Evolutionary conservation across 2,113 vertebrate genomes (phyloP).

Genomic region (Scytalopus superciliaris): DNA sequence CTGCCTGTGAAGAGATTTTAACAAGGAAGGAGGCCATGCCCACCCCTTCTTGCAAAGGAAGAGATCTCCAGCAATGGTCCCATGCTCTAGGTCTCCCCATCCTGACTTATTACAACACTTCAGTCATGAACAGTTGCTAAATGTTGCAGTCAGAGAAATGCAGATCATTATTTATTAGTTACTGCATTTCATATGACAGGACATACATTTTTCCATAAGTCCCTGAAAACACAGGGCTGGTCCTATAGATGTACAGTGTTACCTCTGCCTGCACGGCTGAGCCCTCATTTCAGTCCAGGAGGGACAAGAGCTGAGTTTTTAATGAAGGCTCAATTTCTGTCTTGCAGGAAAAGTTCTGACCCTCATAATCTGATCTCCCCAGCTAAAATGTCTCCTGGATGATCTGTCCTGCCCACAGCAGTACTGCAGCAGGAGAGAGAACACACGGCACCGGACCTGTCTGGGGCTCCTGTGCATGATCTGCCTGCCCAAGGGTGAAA

Average conservation of each 20-base stretch:
- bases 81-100: neutral
- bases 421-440: neutral
- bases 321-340: neutral
- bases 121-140: neutral
- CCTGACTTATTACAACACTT: neutral
- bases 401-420: neutral
- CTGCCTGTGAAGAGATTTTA: neutral
- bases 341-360: neutral
- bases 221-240: neutral
- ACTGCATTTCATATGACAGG: neutral
- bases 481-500: neutral
- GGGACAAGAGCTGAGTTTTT: neutral
- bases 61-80: neutral
- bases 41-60: neutral
- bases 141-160: neutral
- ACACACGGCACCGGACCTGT: neutral
- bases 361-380: neutral
- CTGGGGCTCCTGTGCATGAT: fast-evolving
- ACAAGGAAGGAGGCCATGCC: neutral
- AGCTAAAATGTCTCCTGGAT: neutral
- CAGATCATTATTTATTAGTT: neutral
- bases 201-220: neutral
- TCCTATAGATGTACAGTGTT: fast-evolving
- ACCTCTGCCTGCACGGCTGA: neutral
- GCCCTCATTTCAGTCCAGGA: neutral